Evolutionary conservation across 2,113 vertebrate species (phyloP).

Genomic region (Prunella himalayana): DNA sequence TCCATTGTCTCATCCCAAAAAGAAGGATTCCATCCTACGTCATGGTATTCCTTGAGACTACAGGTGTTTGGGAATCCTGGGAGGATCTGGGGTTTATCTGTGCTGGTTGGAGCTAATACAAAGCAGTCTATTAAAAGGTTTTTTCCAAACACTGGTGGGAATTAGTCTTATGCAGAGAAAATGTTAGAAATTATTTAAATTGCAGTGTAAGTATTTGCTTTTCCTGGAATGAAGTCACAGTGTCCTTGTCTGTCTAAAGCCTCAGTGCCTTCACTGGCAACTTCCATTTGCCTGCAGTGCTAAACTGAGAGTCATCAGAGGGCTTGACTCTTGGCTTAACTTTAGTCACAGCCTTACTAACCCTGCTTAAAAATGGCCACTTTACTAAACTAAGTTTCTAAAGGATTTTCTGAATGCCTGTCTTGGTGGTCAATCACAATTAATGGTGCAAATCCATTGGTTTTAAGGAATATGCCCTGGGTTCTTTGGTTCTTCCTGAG

Average conservation of each 20-base stretch:
- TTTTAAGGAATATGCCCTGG: neutral
- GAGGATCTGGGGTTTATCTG: neutral
- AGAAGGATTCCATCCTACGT: rapidly evolving
- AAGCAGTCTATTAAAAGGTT: neutral
- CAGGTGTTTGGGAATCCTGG: neutral
- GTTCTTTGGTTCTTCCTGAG: neutral
- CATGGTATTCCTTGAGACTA: rapidly evolving
- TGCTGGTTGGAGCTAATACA: neutral
- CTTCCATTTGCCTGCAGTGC: neutral
- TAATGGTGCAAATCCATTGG: neutral
- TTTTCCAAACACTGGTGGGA: neutral
- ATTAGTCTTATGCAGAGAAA: neutral
- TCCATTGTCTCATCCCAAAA: neutral
- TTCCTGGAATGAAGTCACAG: neutral
- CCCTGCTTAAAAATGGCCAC: neutral
- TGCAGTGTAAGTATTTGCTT: neutral
- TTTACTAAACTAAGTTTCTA: neutral
- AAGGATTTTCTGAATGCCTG: neutral
- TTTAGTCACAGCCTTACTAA: neutral
- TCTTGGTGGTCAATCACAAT: neutral
- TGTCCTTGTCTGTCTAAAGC: neutral
- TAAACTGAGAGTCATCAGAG: neutral
- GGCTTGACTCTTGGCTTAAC: neutral
- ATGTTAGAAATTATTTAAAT: neutral
- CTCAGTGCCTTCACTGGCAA: rapidly evolving